These are phyloP conservation scores for Polypedilum pembai DNA, from an alignment of 1,140 invertebrate species.

Conservation along the genomic window DNA sequence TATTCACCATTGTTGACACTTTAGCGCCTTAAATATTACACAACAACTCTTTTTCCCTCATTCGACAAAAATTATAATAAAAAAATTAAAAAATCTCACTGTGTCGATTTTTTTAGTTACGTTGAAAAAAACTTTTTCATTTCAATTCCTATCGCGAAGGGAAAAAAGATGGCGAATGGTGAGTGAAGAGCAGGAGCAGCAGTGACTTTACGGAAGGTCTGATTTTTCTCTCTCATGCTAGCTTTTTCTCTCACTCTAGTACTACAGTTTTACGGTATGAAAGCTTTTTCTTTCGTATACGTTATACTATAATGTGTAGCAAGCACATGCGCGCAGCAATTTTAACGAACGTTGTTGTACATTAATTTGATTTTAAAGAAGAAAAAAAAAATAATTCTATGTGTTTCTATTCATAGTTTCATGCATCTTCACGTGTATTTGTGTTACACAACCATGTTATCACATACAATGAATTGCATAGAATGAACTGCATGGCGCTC, in stretches of 20 bases:
- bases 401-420: too few relatives aligned
- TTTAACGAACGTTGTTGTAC: too few relatives aligned
- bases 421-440: too few relatives aligned
- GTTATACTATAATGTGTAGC: neutral
- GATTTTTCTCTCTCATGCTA: neutral
- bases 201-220: too few relatives aligned
- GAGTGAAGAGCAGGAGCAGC: neutral
- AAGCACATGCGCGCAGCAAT: too few relatives aligned
- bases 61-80: slow-evolving; percentile 4
- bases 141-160: slow-evolving; percentile 7
- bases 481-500: too few relatives aligned
- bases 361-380: too few relatives aligned
- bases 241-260: neutral
- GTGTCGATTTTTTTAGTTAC: too few relatives aligned
- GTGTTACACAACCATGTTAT: too few relatives aligned
- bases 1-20: neutral
- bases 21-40: neutral
- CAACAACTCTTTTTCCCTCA: neutral
- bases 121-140: neutral
- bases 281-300: slow-evolving; percentile 8
- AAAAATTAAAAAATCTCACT: neutral
- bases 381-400: too few relatives aligned
- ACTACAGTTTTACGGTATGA: neutral
- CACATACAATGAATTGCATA: too few relatives aligned
- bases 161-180: slow-evolving; percentile 8